Base-by-base conservation (phyloP, 2,113 vertebrate genomes). In the Oreamnos americanus region DNA sequence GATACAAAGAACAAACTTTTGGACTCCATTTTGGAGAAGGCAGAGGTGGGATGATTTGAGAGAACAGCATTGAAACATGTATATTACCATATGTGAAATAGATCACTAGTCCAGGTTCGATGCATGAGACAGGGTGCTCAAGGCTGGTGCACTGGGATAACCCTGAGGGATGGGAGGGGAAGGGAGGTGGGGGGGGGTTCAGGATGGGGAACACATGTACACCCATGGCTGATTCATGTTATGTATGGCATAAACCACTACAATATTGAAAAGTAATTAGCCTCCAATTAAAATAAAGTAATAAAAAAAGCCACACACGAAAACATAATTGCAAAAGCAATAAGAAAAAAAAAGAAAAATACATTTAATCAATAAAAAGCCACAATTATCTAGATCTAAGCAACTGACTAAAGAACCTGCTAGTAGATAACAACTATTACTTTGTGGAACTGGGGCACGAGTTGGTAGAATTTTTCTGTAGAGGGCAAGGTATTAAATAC, bases 101-200 rank as follows among this genome's bases (percentile, higher is more conserved):
- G 64, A 71, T 71, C 4, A 2, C 19, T 19, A 36, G n/a, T 71
- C n/a, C 9, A 23, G 67, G n/a, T 39, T 11, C 2, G 9, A 71
- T 23, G n/a, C 67, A 39, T 71, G 67, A 71, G n/a, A 39, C 67
- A 71, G 19, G n/a, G n/a, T 36, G n/a, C n/a, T 39, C 19, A 71
- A 10, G 19, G n/a, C n/a, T 71, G 19, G n/a, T 23, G 5, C 64
- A 36, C 19, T 71, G 64, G n/a, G 9, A 21, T 36, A 5, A 71
- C 64, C n/a, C 64, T 36, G 64, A 71, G 64, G 19, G 17, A 36
- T 71, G 64, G 64, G 64, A 36, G 17, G 64, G 17, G 19, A 23
- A 36, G n/a, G 4, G 19, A 11, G 19, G 9, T 71, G 17, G n/a
- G n/a, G 5, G 17, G 9, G 2, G 2, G 9, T 0, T 36, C 17